These are phyloP conservation scores for Avahi laniger DNA, from an alignment of 2,797 vertebrate species.

Conservation along the genomic window DNA sequence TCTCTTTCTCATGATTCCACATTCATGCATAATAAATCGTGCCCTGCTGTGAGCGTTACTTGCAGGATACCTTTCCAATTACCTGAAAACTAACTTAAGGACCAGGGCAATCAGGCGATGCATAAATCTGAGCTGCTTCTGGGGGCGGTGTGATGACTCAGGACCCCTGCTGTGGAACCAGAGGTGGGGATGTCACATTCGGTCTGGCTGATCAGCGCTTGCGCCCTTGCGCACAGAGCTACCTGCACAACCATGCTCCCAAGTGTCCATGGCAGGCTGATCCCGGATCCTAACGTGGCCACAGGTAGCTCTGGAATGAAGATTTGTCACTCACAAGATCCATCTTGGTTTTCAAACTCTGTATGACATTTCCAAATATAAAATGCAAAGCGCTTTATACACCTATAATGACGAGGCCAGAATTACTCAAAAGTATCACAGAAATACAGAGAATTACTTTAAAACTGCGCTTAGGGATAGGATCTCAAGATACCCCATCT, in stretches of 20 bases:
- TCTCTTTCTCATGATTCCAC: slow-evolving; percentile 57
- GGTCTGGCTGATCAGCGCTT: background rate
- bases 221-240: fast-evolving
- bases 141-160: slow-evolving; percentile 31
- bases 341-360: background rate
- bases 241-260: background rate
- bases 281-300: background rate
- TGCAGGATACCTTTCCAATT: slow-evolving; percentile 70
- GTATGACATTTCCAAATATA: background rate
- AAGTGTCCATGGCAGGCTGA: fast-evolving
- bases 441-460: background rate
- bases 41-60: slow-evolving; percentile 37
- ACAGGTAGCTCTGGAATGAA: background rate
- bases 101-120: slow-evolving; percentile 68
- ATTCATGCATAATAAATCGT: slow-evolving; percentile 61
- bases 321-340: background rate
- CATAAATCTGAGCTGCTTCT: slow-evolving; percentile 66
- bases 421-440: background rate
- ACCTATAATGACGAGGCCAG: background rate
- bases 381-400: background rate
- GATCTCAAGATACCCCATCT: background rate
- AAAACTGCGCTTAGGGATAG: background rate
- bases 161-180: slow-evolving; percentile 54
- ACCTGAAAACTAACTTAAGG: slow-evolving; percentile 72
- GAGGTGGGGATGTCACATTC: slow-evolving; percentile 21